Percentiles rank a stretch among this genome's conserved stretches.
phyloP scores from a whole-genome alignment of 2,113 vertebrate genomes.

The Aplodontia rufa region DNA sequence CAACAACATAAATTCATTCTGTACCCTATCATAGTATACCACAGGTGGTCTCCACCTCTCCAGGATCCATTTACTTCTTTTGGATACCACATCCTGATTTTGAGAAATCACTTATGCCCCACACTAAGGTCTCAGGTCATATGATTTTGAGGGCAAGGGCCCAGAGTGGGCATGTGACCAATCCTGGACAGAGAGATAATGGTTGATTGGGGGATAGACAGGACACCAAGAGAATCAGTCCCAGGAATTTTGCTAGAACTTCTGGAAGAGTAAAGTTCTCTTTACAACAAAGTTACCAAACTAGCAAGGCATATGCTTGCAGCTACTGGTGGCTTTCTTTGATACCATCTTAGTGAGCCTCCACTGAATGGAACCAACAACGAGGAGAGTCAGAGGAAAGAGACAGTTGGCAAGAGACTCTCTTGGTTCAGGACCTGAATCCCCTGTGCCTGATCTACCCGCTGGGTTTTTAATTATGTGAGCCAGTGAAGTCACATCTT shows the following conservation, averaged over 20 bases:
- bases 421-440: neutral
- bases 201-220: neutral
- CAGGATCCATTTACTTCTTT: neutral
- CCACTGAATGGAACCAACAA: neutral
- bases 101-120: neutral
- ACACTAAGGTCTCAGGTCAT: neutral
- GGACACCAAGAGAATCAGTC: neutral
- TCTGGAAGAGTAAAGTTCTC: slow-evolving; percentile 16
- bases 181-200: neutral
- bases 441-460: neutral
- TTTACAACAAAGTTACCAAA: slow-evolving; percentile 39
- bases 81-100: neutral
- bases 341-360: neutral
- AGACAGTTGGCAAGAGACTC: neutral
- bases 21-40: neutral
- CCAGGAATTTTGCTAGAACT: slow-evolving; percentile 40
- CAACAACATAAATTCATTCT: neutral
- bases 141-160: neutral
- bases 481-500: neutral
- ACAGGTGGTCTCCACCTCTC: neutral
- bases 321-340: neutral
- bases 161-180: neutral
- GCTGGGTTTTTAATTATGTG: neutral
- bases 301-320: neutral
- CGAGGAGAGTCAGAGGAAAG: neutral